phyloP scores from a whole-genome alignment of 2,797 vertebrate genomes.

The Phoebastria nigripes region DNA sequence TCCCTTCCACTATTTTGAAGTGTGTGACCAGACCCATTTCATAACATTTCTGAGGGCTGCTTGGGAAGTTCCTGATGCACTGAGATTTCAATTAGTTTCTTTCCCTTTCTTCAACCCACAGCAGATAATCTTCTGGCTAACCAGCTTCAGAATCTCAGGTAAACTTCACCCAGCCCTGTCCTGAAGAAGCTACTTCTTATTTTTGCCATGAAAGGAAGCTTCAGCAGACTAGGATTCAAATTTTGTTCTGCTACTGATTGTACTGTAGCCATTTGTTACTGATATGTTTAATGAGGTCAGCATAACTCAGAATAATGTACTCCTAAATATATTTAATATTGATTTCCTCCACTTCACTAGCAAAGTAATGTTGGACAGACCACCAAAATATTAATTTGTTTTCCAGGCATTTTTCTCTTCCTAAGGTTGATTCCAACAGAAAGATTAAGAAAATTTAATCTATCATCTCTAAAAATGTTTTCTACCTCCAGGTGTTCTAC shows the following conservation, averaged over 20 bases:
- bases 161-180: background rate
- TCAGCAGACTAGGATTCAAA: background rate
- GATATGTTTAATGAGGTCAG: conserved; percentile 49
- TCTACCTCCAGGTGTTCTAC: conserved; percentile 4
- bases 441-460: conserved; percentile 30
- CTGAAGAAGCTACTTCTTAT: background rate
- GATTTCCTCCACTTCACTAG: conserved; percentile 34
- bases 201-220: background rate
- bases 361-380: background rate
- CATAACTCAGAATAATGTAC: conserved; percentile 32
- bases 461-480: background rate
- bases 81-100: background rate
- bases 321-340: conserved; percentile 43
- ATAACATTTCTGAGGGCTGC: background rate
- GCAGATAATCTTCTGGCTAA: background rate
- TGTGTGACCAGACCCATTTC: background rate
- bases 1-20: background rate
- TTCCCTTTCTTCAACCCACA: background rate
- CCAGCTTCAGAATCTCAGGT: background rate
- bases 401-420: conserved; percentile 15
- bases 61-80: background rate
- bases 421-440: conserved; percentile 17
- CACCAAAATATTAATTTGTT: background rate
- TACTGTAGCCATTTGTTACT: background rate
- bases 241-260: background rate